Base-by-base conservation (phyloP, 2,113 vertebrate species). In the Coryphaenoides rupestris region DNA sequence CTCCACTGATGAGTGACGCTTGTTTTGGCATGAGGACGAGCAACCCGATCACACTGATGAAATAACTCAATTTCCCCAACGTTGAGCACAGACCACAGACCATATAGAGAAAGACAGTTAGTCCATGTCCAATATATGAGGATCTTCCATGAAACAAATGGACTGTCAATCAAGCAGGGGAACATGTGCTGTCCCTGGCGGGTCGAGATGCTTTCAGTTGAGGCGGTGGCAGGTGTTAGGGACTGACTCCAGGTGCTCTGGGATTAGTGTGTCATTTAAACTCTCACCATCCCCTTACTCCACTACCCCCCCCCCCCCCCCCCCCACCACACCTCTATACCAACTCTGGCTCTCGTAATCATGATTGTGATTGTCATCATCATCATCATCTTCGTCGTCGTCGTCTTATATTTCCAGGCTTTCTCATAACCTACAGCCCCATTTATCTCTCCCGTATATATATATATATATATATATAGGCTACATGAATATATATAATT, bases 251-350 rank as follows among this genome's bases (percentile, higher is more conserved):
- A 66, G 84, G 77, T 82, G 87, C 87, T 66, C 76, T 86, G 85
- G 87, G 87, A 87, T 83, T 87, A 86, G 82, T 85, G 77, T 81
- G 83, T 82, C 82, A 83, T 87, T 88, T 86, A 82, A 83, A 75
- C 80, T 75, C 77, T 69, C 60, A 63, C 63, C 74, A 75, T 82
- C 75, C 83, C 79, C 63, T 75, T 21, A 45, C 78, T 73, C 72
- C 78, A 65, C 67, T 75, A 68, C 65, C 73, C 65, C 74, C 78
- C 80, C 76, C 80, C 58, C 59, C 78, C 60, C 82, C 53, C 40
- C 68, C 70, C 40, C 69, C 47, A 60, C 15, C 33, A 50, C 57
- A 67, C 69, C 72, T 77, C 77, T 53, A 19, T 57, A 23, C 33
- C 9, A 40, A 40, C 6, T 40, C 13, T 40, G 1, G 13, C 6